phyloP scores from a whole-genome alignment of 30 jellyfish, hydroid and myxozoan genomes.

The Mastigias papua region DNA sequence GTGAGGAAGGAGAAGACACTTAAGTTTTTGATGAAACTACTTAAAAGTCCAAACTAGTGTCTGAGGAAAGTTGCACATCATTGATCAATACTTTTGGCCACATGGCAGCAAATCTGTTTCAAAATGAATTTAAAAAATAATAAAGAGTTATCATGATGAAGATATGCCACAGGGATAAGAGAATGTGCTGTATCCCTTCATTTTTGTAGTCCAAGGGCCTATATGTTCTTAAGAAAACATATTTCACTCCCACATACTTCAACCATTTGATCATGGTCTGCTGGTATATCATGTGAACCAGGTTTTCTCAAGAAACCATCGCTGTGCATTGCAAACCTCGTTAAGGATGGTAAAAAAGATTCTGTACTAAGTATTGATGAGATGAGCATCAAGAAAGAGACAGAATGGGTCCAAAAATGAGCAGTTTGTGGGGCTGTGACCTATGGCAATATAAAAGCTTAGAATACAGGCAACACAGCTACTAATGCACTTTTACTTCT shows the following conservation, averaged over 20 bases:
- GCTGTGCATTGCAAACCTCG: slow-evolving; percentile 4
- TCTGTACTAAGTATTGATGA: not conserved
- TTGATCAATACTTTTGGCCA: slow-evolving; percentile 8
- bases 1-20: slow-evolving; percentile 2
- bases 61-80: slow-evolving; percentile 22
- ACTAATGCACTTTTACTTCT: not conserved
- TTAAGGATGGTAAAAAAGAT: not conserved
- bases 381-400: not conserved
- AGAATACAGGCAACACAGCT: not conserved
- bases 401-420: not conserved
- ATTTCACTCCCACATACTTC: not conserved
- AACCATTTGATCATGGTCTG: not conserved
- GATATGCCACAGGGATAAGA: not conserved
- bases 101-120: slow-evolving; percentile 31
- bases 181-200: not conserved
- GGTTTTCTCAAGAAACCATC: not conserved
- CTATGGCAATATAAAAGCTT: not conserved
- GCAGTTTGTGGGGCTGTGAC: not conserved
- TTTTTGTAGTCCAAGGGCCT: not conserved
- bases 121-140: slow-evolving; percentile 25
- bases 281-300: not conserved
- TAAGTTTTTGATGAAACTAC: slow-evolving; percentile 11
- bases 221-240: not conserved
- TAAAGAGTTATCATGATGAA: not conserved
- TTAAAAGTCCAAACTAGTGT: not conserved